Percentiles rank a stretch among this genome's conserved stretches.
Evolutionary conservation across 2,113 vertebrate genomes (phyloP).

Genomic region (Crypturellus undulatus): DNA sequence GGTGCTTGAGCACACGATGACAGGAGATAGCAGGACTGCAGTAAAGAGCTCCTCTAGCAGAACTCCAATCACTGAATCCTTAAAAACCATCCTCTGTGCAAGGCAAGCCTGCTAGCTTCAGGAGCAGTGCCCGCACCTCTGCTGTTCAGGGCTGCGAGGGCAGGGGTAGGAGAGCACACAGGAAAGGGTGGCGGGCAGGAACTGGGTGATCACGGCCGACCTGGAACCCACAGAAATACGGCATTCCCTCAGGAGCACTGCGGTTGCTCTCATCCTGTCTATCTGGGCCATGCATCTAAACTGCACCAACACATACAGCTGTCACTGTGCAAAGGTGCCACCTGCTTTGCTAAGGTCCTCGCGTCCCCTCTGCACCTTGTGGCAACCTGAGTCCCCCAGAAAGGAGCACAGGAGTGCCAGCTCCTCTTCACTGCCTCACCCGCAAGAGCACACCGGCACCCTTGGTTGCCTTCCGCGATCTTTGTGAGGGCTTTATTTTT

Average conservation of each 20-base stretch:
- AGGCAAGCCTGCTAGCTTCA: background rate
- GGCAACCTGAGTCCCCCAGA: background rate
- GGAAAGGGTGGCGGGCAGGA: background rate
- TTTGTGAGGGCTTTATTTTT: background rate
- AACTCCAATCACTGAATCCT: background rate
- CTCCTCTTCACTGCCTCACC: background rate
- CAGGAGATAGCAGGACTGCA: background rate
- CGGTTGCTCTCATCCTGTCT: background rate
- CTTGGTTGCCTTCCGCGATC: background rate
- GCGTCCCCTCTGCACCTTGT: background rate
- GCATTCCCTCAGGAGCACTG: background rate
- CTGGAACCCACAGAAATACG: background rate
- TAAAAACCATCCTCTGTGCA: background rate
- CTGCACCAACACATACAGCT: background rate
- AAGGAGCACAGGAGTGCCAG: background rate
- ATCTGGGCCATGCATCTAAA: background rate
- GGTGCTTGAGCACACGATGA: background rate
- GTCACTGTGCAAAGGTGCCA: background rate
- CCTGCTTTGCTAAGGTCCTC: background rate
- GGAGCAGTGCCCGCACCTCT: background rate
- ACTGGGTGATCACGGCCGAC: background rate
- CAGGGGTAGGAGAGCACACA: background rate
- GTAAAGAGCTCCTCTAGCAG: slow-evolving; percentile 13
- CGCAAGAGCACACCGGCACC: background rate
- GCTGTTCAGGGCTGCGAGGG: background rate